Evolutionary conservation across 2,797 vertebrate genomes (phyloP), one percentile per base, ranked within the genome.

Genomic region (Cryptoprocta ferox): DNA sequence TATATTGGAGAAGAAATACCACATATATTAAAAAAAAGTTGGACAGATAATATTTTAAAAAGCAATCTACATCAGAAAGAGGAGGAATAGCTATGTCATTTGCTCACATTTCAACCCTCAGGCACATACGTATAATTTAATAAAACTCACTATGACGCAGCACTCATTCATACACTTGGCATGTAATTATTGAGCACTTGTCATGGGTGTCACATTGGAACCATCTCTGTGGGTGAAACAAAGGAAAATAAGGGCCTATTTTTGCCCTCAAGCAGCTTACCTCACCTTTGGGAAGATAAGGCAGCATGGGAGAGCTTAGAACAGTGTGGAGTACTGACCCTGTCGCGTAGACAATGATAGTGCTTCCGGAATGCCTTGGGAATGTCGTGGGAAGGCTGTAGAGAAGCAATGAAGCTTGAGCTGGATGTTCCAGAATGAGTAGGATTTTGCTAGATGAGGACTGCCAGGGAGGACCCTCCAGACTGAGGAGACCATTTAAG

Each of bases 41-140:
- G 79, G n/a, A 65, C 68, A 83, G 97, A 81, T 88, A 85, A 86
- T 97, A 93, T 91, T 98, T 97, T 75, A 39, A 90, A 97, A 96
- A 92, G 85, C 71, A 90, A 79, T 85, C 68, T 92, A 42, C 91
- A 75, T 88, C 32, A 79, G 61, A 68, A 89, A 66, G 45, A 94
- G 42, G 45, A 92, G 89, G 75, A 83, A 80, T 14, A 68, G 32
- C 73, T 53, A 24, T 80, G 24, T 82, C 61, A 76, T 95, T 92
- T 94, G 88, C 68, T 91, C 85, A 85, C 78, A 90, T 89, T 70
- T 89, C 76, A 71, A 93, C 61, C 78, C 68, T 56, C 37, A 66
- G 87, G 89, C 78, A 19, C 39, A 75, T 50, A 92, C 8, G 0
- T 91, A 18, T 50, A 82, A 96, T 95, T 92, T 68, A 97, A 89